Evolutionary conservation across 2,113 vertebrate genomes (phyloP), one percentile per base, ranked within the genome.

Genomic region (Phycodurus eques): DNA sequence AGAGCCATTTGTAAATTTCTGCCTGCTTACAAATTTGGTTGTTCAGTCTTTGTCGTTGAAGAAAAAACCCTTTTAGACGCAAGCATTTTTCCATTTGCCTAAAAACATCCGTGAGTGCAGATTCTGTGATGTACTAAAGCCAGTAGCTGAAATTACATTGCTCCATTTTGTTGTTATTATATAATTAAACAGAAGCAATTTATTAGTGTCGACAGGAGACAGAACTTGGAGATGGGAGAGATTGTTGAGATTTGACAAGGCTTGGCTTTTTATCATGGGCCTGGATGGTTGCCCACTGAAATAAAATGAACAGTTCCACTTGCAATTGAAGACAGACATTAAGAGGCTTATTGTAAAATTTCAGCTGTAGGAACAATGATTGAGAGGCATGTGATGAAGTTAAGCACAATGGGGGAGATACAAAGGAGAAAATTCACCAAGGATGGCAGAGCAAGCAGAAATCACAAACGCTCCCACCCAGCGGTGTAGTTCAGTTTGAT

Each of bases 1-100:
- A 53, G 61, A 68, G 60, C 61, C 54, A 17, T 49, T 51, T 47
- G 70, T 56, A 59, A 49, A 46, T 64, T 70, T 57, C 67, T 71
- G 64, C 51, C 59, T 63, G 74, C 14, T 17, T 47, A 22, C 22
- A 47, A 66, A 65, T 19, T 62, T 9, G 35, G 15, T 42, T 19
- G 14, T 11, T 62, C 3, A 19, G 13, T 19, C 7, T 62, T 64
- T 64, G 39, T 27, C 31, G 44, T 66, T 47, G 64, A 27, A 66
- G 7, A 13, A 15, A 66, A 47, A 27, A 3, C 4, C 12, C 19
- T 17, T 35, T 35, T 35, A 17, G 14, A 8, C 33, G 12, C 20
- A 44, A 64, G 20, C 11, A 5, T 27, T 8, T 17, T 15, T 43
- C 57, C 27, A 33, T 42, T 11, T 43, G 61, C 47, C 64, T 66